Evolutionary conservation across 2,797 vertebrate species (phyloP).

Genomic region (Balearica regulorum): DNA sequence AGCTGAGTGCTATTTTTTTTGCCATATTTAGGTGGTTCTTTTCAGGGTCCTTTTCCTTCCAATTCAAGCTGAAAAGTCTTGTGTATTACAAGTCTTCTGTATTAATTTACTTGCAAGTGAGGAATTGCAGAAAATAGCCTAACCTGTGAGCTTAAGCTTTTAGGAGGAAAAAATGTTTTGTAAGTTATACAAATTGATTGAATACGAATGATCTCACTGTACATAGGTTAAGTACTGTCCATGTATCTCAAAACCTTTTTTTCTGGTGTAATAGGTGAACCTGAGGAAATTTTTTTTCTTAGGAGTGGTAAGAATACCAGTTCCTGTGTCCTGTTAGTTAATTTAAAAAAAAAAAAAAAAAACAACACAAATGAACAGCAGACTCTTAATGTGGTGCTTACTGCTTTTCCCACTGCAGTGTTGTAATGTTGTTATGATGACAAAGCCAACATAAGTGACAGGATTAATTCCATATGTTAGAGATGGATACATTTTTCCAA

Average conservation of each 20-base stretch:
- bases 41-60: neutral
- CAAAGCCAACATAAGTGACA: neutral
- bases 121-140: neutral
- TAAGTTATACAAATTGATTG: neutral
- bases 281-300: neutral
- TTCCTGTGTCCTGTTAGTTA: neutral
- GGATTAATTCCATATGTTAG: conserved; percentile 46
- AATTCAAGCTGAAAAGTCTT: neutral
- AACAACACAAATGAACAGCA: neutral
- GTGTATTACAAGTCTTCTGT: neutral
- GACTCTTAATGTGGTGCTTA: neutral
- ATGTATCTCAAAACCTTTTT: neutral
- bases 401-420: neutral
- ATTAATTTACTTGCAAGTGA: neutral
- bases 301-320: rapidly evolving
- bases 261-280: neutral
- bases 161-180: neutral
- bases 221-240: neutral
- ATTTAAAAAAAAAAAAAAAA: neutral
- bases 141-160: neutral
- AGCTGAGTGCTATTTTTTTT: neutral
- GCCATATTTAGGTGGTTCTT: neutral
- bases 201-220: neutral
- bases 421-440: neutral
- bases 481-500: conserved; percentile 21